These are phyloP conservation scores for Erpetoichthys calabaricus DNA, from an alignment of 2,797 vertebrate genomes.

Conservation along the genomic window DNA sequence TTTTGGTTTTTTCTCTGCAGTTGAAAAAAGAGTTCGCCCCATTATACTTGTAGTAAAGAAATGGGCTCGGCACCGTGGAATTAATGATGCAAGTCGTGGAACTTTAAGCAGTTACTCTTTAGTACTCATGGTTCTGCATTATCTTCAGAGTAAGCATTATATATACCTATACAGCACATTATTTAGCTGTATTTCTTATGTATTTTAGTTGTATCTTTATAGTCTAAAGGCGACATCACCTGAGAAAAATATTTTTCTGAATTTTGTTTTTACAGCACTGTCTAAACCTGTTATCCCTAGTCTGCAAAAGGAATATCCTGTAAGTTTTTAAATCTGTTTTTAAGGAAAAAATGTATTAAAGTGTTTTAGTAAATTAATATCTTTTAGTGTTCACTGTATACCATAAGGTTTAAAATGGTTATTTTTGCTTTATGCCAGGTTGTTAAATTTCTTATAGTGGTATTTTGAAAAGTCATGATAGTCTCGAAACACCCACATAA, in stretches of 20 bases:
- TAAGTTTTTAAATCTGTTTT: constrained; percentile 44
- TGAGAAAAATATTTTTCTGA: neutral
- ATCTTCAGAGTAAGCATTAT: constrained; percentile 85
- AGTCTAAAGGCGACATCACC: neutral
- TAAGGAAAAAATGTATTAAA: neutral
- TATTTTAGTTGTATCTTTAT: neutral
- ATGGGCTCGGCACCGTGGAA: constrained; percentile 73
- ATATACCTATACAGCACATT: neutral
- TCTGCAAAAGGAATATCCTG: constrained; percentile 81
- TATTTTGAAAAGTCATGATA: no score
- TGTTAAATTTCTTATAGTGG: no score
- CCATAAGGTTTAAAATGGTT: no score
- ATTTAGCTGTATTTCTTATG: neutral
- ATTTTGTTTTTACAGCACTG: constrained; percentile 61
- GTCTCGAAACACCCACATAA: no score
- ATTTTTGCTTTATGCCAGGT: no score
- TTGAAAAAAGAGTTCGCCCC: constrained; percentile 78
- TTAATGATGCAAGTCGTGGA: constrained; percentile 93
- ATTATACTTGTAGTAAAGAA: constrained; percentile 84
- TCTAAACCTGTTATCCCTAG: constrained; percentile 80
- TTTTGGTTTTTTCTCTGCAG: constrained; percentile 47
- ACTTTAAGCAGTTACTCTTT: constrained; percentile 92
- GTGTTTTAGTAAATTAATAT: no score
- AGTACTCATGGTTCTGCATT: constrained; percentile 91
- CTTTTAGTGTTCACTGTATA: no score